These are phyloP conservation scores for Drosophila tsacasi DNA, from an alignment of 1,140 invertebrate species.

Conservation along the genomic window DNA sequence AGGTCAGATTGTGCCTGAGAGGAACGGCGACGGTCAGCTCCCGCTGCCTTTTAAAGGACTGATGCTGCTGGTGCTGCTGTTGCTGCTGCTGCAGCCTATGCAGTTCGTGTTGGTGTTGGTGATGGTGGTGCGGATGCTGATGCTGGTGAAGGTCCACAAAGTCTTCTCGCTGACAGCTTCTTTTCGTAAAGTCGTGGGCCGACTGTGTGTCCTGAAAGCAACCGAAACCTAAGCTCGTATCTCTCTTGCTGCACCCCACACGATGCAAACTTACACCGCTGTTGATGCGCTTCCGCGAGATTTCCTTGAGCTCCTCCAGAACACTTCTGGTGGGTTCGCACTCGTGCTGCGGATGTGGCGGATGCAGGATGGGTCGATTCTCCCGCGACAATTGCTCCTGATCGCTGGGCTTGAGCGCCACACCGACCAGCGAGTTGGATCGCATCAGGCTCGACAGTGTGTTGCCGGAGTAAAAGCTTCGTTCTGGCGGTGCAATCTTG, in stretches of 20 bases:
- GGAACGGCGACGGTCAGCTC: slow-evolving; percentile 46
- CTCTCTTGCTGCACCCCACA: background rate
- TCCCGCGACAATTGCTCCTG: slow-evolving; percentile 72
- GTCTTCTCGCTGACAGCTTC: slow-evolving; percentile 70
- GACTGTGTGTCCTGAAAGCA: slow-evolving; percentile 66
- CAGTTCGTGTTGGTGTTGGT: slow-evolving; percentile 11
- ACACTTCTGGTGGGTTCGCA: slow-evolving; percentile 85
- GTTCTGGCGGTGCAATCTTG: slow-evolving; percentile 84
- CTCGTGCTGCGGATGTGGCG: slow-evolving; percentile 73
- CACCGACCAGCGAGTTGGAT: slow-evolving; percentile 73
- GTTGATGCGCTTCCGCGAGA: slow-evolving; percentile 86
- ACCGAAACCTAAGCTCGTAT: slow-evolving; percentile 24
- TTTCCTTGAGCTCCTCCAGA: slow-evolving; percentile 86
- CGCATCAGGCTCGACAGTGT: slow-evolving; percentile 73
- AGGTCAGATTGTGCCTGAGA: slow-evolving; percentile 18
- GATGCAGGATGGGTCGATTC: slow-evolving; percentile 80
- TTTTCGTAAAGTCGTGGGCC: slow-evolving; percentile 62
- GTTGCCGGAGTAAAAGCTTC: slow-evolving; percentile 67
- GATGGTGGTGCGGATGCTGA: slow-evolving; percentile 4
- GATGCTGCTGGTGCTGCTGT: slow-evolving; percentile 10
- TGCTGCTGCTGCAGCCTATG: slow-evolving; percentile 5
- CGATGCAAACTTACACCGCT: slow-evolving; percentile 77
- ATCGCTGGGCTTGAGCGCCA: slow-evolving; percentile 64
- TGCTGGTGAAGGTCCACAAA: slow-evolving; percentile 43
- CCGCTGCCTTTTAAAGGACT: slow-evolving; percentile 43